Conservation (phyloP, 2,113 vertebrate species). For the Holacanthus passer region DNA sequence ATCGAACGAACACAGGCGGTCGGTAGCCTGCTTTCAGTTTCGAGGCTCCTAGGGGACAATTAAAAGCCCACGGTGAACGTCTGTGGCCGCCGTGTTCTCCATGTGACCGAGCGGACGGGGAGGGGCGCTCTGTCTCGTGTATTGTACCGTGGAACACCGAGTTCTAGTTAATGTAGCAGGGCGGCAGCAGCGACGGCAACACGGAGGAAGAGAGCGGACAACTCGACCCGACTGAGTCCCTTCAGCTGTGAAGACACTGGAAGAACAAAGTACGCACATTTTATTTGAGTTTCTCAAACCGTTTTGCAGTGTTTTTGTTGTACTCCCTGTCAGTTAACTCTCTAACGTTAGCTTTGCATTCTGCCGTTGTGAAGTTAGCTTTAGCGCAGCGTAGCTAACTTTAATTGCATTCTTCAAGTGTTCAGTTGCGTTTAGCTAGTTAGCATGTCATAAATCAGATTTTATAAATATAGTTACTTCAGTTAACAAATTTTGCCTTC, state of each 20-base stretch:
- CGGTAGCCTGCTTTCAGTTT: background rate
- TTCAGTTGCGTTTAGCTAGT: background rate
- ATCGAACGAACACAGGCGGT: fast-evolving
- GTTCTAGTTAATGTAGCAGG: slow-evolving; percentile 35
- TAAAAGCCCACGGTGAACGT: background rate
- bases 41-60: background rate
- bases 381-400: background rate
- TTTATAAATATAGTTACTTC: background rate
- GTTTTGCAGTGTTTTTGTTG: background rate
- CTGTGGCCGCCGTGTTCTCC: slow-evolving; percentile 46
- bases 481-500: background rate
- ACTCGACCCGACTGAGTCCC: background rate
- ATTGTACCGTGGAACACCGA: slow-evolving; percentile 74
- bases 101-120: slow-evolving; percentile 64
- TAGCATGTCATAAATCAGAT: background rate
- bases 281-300: background rate
- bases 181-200: slow-evolving; percentile 1
- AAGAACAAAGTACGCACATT: slow-evolving; percentile 14
- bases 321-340: background rate
- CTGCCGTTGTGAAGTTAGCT: background rate
- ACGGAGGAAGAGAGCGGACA: background rate
- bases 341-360: background rate
- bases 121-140: slow-evolving; percentile 77
- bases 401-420: too few relatives aligned
- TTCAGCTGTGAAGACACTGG: background rate